These are phyloP conservation scores for Lucilia cuprina DNA, from an alignment of 1,140 invertebrate genomes.

Conservation along the genomic window DNA sequence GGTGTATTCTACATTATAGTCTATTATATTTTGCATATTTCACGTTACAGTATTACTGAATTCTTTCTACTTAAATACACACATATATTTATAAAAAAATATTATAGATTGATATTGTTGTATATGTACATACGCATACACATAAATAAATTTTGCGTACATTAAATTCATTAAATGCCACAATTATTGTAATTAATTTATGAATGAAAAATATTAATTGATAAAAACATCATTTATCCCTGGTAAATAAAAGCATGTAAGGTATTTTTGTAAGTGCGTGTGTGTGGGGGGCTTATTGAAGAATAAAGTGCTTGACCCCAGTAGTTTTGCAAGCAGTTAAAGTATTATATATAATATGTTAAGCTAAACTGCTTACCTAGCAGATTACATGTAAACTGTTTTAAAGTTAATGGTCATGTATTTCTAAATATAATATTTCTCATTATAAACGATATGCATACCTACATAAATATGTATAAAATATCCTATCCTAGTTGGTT, in stretches of 20 bases:
- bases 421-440: too few relatives aligned
- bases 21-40: too few relatives aligned
- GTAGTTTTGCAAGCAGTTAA: neutral
- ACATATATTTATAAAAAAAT: neutral
- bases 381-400: too few relatives aligned
- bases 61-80: neutral
- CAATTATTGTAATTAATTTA: conserved; percentile 64
- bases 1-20: too few relatives aligned
- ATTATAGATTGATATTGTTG: too few relatives aligned
- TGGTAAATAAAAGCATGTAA: neutral
- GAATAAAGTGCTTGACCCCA: neutral
- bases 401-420: too few relatives aligned
- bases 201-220: conserved; percentile 36
- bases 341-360: neutral
- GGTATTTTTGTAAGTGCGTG: neutral
- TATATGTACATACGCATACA: conserved; percentile 13
- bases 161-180: conserved; percentile 62
- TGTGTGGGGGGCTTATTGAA: neutral
- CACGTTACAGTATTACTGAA: too few relatives aligned
- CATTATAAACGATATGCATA: too few relatives aligned
- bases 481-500: too few relatives aligned
- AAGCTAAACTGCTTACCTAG: too few relatives aligned
- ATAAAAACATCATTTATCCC: conserved; percentile 25
- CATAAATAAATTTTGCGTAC: conserved; percentile 46
- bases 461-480: too few relatives aligned